Evolutionary conservation across 2,888 invertebrate genomes (phyloP).

Genomic region (Dynastes tityus): DNA sequence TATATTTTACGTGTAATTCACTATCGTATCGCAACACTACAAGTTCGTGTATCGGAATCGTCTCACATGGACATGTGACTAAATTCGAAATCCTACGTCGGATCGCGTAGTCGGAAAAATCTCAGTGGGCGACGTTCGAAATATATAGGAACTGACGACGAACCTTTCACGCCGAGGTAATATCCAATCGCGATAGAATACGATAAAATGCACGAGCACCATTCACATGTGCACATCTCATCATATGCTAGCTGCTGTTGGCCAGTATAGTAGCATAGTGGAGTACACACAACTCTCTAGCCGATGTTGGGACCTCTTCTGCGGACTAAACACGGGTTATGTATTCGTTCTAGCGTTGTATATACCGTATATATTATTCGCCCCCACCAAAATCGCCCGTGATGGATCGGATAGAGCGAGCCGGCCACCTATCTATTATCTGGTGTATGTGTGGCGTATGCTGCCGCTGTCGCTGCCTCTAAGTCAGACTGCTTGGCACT

Average conservation of each 20-base stretch:
- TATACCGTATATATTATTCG: conserved; percentile 33
- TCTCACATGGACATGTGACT: conserved; percentile 6
- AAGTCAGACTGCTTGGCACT: conserved; percentile 61
- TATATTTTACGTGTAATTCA: too few relatives aligned
- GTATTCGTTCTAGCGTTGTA: conserved; percentile 30
- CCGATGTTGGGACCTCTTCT: background rate
- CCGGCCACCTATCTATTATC: conserved; percentile 37
- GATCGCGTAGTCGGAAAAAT: conserved; percentile 48
- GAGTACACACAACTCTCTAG: background rate
- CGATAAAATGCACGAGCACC: background rate
- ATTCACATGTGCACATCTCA: background rate
- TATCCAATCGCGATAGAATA: too few relatives aligned
- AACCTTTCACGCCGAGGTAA: conserved; percentile 52
- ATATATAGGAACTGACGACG: conserved; percentile 40
- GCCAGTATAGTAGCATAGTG: too few relatives aligned
- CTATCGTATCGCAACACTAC: too few relatives aligned
- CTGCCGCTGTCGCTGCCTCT: conserved; percentile 19
- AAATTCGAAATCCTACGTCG: conserved; percentile 7
- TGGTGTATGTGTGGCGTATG: conserved; percentile 24
- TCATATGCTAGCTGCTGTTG: background rate
- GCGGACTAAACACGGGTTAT: conserved; percentile 28
- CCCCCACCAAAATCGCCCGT: conserved; percentile 27
- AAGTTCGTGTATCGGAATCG: background rate
- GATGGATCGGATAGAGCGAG: conserved; percentile 1
- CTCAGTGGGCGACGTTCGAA: conserved; percentile 38